Evolutionary conservation across 2,113 vertebrate species (phyloP).

Genomic region (Varanus salvator): DNA sequence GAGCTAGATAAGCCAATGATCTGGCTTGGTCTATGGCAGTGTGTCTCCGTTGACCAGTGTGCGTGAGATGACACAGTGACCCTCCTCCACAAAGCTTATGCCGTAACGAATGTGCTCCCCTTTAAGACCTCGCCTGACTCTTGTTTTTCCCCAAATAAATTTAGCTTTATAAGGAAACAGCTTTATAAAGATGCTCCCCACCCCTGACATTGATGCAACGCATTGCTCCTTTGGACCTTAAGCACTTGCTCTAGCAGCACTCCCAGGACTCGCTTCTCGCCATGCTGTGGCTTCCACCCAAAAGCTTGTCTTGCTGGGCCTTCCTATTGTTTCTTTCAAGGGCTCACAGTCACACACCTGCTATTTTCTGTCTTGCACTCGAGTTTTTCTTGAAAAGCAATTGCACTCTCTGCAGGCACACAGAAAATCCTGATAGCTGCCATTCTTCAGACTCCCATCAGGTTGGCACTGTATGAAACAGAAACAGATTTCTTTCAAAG

Average conservation of each 20-base stretch:
- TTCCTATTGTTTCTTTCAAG: accelerated
- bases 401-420: neutral
- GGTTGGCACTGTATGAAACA: accelerated
- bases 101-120: too few relatives aligned
- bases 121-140: neutral
- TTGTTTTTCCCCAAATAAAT: too few relatives aligned
- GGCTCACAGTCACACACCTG: neutral
- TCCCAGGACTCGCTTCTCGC: neutral
- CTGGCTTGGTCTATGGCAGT: too few relatives aligned
- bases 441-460: neutral
- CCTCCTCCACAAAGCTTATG: too few relatives aligned
- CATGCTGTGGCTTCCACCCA: accelerated
- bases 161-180: neutral
- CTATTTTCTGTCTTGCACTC: accelerated
- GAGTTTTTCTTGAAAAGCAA: neutral
- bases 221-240: neutral
- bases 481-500: neutral
- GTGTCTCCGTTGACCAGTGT: too few relatives aligned
- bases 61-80: too few relatives aligned
- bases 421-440: neutral
- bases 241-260: accelerated
- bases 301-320: neutral
- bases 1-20: too few relatives aligned
- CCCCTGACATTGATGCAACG: neutral
- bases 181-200: too few relatives aligned